phyloP scores from a whole-genome alignment of 2,797 vertebrate genomes.

The Microctenopoma steveboyesi region DNA sequence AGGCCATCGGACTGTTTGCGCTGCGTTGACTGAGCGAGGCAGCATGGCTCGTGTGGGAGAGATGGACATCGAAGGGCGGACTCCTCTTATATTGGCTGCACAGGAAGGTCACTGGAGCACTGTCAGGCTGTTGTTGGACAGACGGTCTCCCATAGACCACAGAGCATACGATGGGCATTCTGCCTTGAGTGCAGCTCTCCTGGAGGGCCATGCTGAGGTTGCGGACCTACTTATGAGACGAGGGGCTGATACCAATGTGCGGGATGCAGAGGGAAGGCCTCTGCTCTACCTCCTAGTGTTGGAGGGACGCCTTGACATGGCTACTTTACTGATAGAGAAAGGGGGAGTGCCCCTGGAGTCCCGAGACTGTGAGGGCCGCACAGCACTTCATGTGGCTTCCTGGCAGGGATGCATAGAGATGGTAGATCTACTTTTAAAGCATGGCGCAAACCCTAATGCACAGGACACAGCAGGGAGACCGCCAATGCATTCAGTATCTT shows the following conservation, averaged over 20 bases:
- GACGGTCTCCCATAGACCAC: conserved; percentile 82
- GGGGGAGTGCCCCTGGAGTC: conserved; percentile 84
- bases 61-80: conserved; percentile 84
- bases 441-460: conserved; percentile 83
- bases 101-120: conserved; percentile 85
- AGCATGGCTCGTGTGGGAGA: conserved; percentile 84
- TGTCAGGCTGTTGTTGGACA: conserved; percentile 82
- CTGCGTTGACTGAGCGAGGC: conserved; percentile 79
- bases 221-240: conserved; percentile 83
- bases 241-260: conserved; percentile 83
- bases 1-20: conserved; percentile 82
- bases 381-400: conserved; percentile 84
- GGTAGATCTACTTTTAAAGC: conserved; percentile 76
- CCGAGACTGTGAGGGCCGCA: conserved; percentile 83
- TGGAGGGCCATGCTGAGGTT: conserved; percentile 79
- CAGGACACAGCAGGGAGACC: conserved; percentile 82
- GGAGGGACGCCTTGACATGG: conserved; percentile 77
- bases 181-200: conserved; percentile 77
- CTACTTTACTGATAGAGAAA: conserved; percentile 81
- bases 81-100: conserved; percentile 84
- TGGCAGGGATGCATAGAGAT: conserved; percentile 83
- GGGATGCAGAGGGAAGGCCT: conserved; percentile 84
- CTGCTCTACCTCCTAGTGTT: conserved; percentile 86
- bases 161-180: conserved; percentile 84
- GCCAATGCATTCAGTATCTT: conserved; percentile 85